phyloP scores from a whole-genome alignment of 2,797 vertebrate genomes.

The Heteromormyrus szaboi region DNA sequence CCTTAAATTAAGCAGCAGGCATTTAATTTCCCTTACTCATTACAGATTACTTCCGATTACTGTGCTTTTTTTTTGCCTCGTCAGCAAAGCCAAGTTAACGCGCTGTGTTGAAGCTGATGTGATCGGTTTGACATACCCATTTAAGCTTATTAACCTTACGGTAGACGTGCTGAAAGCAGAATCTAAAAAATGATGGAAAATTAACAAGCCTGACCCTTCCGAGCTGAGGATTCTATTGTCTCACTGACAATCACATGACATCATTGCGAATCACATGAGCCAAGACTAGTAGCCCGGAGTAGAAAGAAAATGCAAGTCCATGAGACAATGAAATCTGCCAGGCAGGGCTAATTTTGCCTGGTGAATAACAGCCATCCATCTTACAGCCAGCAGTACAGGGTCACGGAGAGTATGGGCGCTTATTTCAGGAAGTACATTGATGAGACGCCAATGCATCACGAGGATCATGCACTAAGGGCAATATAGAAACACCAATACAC shows the following conservation, averaged over 20 bases:
- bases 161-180: background rate
- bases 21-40: background rate
- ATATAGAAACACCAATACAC: background rate
- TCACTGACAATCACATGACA: background rate
- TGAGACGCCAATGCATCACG: background rate
- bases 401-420: background rate
- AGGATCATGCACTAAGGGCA: background rate
- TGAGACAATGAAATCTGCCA: background rate
- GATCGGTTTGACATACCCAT: background rate
- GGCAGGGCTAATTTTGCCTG: background rate
- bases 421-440: background rate
- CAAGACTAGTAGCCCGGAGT: background rate
- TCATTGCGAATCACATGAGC: background rate
- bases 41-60: background rate
- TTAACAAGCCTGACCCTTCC: background rate
- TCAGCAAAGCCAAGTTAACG: background rate
- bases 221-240: background rate
- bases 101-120: background rate
- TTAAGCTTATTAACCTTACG: background rate
- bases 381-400: background rate
- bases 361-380: background rate
- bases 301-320: background rate
- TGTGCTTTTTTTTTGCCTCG: background rate
- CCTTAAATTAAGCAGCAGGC: background rate
- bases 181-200: background rate